phyloP scores from a whole-genome alignment of 1,140 invertebrate species.

The Danaus melanippus region DNA sequence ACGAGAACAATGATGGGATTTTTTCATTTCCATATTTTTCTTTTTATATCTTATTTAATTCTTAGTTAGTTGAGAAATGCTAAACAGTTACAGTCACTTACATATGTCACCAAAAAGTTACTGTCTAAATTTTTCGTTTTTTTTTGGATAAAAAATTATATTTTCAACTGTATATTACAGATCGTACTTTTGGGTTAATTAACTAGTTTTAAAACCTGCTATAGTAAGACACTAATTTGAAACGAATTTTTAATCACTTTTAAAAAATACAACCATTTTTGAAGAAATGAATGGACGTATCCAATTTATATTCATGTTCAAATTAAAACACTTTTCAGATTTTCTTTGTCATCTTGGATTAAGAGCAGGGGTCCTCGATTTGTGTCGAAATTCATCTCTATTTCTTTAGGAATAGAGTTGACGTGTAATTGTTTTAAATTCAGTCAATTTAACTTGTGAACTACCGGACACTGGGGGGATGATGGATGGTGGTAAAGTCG shows the following conservation, averaged over 20 bases:
- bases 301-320: background rate
- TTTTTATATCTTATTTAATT: background rate
- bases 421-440: background rate
- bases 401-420: background rate
- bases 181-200: too few species aligned
- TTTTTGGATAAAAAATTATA: too few species aligned
- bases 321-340: slow-evolving; percentile 7
- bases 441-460: slow-evolving; percentile 23
- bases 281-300: slow-evolving; percentile 1
- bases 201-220: too few species aligned
- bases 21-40: background rate
- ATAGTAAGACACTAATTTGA: background rate
- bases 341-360: slow-evolving; percentile 5
- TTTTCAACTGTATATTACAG: too few species aligned
- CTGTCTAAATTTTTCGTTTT: too few species aligned
- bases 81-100: too few species aligned
- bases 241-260: background rate
- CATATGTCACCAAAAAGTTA: too few species aligned
- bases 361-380: background rate
- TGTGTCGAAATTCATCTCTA: slow-evolving; percentile 3
- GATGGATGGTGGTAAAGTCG: slow-evolving; percentile 20
- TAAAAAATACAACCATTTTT: background rate
- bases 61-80: background rate
- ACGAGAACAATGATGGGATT: slow-evolving; percentile 8
- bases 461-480: slow-evolving; percentile 17